phyloP scores from a whole-genome alignment of 1,140 invertebrate species.

The Calliopsis andreniformis region DNA sequence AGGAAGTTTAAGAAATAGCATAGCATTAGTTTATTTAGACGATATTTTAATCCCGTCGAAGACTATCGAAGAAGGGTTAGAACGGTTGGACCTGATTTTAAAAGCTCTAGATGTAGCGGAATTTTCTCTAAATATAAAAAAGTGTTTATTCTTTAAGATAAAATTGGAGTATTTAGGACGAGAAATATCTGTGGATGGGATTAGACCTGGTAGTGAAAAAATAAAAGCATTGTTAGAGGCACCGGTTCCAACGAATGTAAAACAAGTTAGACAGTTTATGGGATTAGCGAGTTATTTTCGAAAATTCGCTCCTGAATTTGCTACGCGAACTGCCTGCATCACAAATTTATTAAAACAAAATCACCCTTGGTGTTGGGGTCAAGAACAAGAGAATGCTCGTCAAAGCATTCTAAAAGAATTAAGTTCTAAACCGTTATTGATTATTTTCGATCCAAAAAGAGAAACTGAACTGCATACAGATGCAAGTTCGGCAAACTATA shows the following conservation, averaged over 20 bases:
- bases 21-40: neutral
- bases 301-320: constrained; percentile 4
- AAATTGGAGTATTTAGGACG: neutral
- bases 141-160: neutral
- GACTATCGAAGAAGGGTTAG: neutral
- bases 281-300: constrained; percentile 10
- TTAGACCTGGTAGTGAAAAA: neutral
- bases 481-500: too few relatives aligned
- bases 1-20: neutral
- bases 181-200: neutral
- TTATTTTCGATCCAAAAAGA: neutral
- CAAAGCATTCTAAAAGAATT: neutral
- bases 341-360: neutral
- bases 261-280: constrained; percentile 13
- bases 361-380: neutral
- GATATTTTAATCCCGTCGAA: neutral
- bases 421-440: neutral
- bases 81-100: neutral
- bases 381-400: neutral
- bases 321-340: neutral
- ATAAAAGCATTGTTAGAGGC: neutral
- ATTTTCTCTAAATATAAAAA: constrained; percentile 2
- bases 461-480: too few relatives aligned
- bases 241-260: neutral
- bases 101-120: neutral